Base-by-base conservation (phyloP, 2,797 vertebrate genomes). In the Todus mexicanus region DNA sequence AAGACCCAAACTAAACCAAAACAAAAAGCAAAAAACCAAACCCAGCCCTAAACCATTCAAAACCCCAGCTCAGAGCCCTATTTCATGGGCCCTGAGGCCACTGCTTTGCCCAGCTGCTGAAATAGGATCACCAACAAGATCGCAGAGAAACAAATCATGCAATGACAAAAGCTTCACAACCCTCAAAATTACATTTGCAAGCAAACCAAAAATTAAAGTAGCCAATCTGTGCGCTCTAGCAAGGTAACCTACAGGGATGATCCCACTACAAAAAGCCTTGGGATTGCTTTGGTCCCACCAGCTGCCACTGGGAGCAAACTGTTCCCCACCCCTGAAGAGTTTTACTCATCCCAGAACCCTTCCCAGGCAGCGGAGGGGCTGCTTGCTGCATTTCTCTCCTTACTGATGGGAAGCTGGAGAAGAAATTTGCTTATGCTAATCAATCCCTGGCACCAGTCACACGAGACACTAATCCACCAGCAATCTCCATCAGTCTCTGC, bases 341-440 rank as follows among this genome's bases (percentile, higher is more conserved):
- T 68, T 61, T 51, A 29, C 50, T 59, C 65, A 85, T 26, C 78
- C 61, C 15, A n/a, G 37, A 18, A 43, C 12, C 31, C 12, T n/a
- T 26, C 38, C 21, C 29, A 66, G 37, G 42, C 69, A 80, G 54
- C 0, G 3, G 64, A 89, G 47, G 68, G 45, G 45, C 53, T 11
- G 33, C 69, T 84, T 68, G 63, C 60, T 92, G 40, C 45, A 40
- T 68, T 79, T 53, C 70, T 42, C 29, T 81, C 54, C 70, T 77
- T 16, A 5, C 27, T 86, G 53, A 70, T 50, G 48, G 37, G 53
- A 84, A 73, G 79, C 64, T 60, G 53, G 31, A 71, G 60, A 78
- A 93, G 66, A 81, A 95, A 96, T 94, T 94, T 95, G 91, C 85
- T 96, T 95, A 96, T 95, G 94, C 87, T 96, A 93, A 96, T 95